These are phyloP conservation scores for Pammene fasciana DNA, from an alignment of 2,888 invertebrate genomes.

Conservation along the genomic window DNA sequence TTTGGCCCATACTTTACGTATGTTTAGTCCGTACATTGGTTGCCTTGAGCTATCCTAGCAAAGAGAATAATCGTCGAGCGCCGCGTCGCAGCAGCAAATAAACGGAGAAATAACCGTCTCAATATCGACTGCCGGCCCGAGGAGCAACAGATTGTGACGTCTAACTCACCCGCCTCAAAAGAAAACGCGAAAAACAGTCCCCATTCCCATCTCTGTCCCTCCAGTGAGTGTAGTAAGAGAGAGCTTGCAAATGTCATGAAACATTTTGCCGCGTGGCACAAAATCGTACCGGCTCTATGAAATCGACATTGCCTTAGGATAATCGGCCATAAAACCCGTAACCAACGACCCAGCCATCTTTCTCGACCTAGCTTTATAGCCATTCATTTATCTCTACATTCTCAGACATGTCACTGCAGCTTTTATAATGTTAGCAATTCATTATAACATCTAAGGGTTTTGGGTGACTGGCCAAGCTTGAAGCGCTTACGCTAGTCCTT, in stretches of 20 bases:
- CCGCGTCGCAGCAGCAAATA: slow-evolving; percentile 51
- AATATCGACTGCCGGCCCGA: slow-evolving; percentile 49
- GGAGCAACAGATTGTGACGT: slow-evolving; percentile 49
- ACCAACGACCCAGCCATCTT: slow-evolving; percentile 47
- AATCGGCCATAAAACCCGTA: slow-evolving; percentile 55
- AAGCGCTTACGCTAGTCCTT: slow-evolving; percentile 11
- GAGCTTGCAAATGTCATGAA: slow-evolving; percentile 12
- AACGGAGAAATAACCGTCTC: slow-evolving; percentile 59
- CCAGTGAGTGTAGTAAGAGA: slow-evolving; percentile 14
- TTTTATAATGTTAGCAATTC: slow-evolving; percentile 35
- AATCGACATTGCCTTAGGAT: slow-evolving; percentile 44
- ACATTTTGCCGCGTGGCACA: slow-evolving; percentile 10
- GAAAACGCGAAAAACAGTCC: slow-evolving; percentile 4
- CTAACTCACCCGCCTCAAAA: slow-evolving; percentile 27
- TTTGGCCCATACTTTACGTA: no score
- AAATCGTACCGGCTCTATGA: slow-evolving; percentile 31
- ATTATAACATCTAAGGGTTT: slow-evolving; percentile 12
- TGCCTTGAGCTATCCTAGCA: neutral
- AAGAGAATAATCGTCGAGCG: slow-evolving; percentile 33
- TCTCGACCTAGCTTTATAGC: slow-evolving; percentile 52
- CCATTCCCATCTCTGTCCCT: slow-evolving; percentile 12
- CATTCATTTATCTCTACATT: slow-evolving; percentile 56
- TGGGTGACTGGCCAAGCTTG: slow-evolving; percentile 6
- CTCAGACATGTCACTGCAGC: slow-evolving; percentile 34
- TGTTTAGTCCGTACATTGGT: neutral